Evolutionary conservation across 2,113 vertebrate species (phyloP).

Genomic region (Drymodes brunneopygia): DNA sequence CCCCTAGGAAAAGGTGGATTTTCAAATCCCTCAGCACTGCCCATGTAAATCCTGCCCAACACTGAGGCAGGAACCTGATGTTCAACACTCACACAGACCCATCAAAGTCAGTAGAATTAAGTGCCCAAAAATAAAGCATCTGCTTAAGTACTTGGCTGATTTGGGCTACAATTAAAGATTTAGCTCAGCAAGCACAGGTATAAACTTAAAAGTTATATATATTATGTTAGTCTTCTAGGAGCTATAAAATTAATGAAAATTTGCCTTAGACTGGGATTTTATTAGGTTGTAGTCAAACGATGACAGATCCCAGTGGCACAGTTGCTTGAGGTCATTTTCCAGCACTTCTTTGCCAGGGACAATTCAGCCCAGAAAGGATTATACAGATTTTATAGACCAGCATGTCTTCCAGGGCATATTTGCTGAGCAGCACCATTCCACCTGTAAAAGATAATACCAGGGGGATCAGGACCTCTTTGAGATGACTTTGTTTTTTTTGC

Average conservation of each 20-base stretch:
- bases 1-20: not conserved
- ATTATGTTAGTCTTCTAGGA: constrained; percentile 17
- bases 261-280: constrained; percentile 38
- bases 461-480: constrained; percentile 1
- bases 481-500: constrained; percentile 31
- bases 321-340: constrained; percentile 40
- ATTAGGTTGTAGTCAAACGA: constrained; percentile 3
- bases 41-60: not conserved
- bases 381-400: not conserved
- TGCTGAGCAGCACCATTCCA: not conserved
- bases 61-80: not conserved
- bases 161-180: constrained; percentile 31
- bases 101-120: not conserved
- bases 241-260: constrained; percentile 56
- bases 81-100: not conserved
- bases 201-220: constrained; percentile 26
- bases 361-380: not conserved
- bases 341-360: not conserved
- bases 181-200: constrained; percentile 23
- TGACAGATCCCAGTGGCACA: constrained; percentile 37
- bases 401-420: not conserved
- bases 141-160: not conserved
- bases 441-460: not conserved
- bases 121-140: constrained; percentile 1
- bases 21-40: not conserved